Conservation (phyloP, 2,113 vertebrate genomes). For the Marcusenius ussheri region DNA sequence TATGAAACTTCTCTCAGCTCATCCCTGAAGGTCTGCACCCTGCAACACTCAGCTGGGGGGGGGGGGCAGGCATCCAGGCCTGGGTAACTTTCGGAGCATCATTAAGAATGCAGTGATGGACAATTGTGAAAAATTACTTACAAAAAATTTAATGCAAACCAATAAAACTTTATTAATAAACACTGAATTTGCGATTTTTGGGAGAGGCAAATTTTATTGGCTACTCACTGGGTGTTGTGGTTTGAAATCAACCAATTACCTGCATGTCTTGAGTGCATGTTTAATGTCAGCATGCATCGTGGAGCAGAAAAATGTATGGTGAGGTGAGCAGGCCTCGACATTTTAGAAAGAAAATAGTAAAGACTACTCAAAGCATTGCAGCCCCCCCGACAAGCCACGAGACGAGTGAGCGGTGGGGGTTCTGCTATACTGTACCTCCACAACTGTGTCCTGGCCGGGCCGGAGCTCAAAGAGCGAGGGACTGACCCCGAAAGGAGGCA, state of each 20-base stretch:
- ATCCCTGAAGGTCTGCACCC: background rate
- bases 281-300: background rate
- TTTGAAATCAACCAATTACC: background rate
- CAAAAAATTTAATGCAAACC: background rate
- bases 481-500: slow-evolving; percentile 73
- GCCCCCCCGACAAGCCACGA: background rate
- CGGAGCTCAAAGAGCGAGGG: slow-evolving; percentile 70
- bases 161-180: background rate
- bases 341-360: background rate
- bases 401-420: background rate
- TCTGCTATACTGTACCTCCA: slow-evolving; percentile 68
- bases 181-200: background rate
- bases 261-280: background rate
- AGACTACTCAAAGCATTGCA: background rate
- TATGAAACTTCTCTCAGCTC: background rate
- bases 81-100: background rate
- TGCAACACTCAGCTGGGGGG: background rate
- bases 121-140: background rate
- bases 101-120: background rate
- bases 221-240: background rate
- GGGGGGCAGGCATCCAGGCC: background rate
- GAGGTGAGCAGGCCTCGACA: background rate
- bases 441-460: slow-evolving; percentile 58
- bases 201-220: background rate
- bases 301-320: background rate